A percentile compares a stretch with the other conserved stretches of the same genome.
These are phyloP conservation scores for Antidorcas marsupialis DNA, from an alignment of 2,113 vertebrate species.

Conservation along the genomic window DNA sequence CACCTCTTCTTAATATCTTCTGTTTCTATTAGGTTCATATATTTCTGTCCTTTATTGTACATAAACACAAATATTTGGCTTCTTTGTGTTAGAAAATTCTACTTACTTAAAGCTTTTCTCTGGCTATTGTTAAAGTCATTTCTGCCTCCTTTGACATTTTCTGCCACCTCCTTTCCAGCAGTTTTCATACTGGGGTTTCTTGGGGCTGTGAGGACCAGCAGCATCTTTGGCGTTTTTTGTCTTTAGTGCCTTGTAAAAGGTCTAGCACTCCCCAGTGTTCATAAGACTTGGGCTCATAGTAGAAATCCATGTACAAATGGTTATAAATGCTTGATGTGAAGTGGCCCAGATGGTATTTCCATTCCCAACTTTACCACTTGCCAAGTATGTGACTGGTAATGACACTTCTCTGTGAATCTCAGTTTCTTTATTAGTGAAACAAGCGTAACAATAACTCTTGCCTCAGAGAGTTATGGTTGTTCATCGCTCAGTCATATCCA, in stretches of 20 bases:
- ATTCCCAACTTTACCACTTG: not conserved
- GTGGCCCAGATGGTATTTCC: not conserved
- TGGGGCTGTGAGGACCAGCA: not conserved
- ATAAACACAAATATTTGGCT: not conserved
- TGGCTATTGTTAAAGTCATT: not conserved
- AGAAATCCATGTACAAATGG: not conserved
- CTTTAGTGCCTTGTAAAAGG: no score
- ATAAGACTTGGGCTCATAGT: not conserved
- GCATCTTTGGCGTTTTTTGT: not conserved
- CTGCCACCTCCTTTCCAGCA: not conserved
- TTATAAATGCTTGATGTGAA: not conserved
- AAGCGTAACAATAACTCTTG: not conserved
- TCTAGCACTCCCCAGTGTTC: not conserved
- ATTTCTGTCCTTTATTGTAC: not conserved
- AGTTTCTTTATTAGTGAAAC: not conserved
- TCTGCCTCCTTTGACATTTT: fast-evolving
- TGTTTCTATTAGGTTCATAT: not conserved
- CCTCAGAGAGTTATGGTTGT: not conserved
- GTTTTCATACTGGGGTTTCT: not conserved
- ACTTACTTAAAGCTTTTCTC: not conserved
- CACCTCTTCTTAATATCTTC: not conserved
- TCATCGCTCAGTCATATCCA: not conserved
- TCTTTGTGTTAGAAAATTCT: not conserved
- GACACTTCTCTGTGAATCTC: not conserved
- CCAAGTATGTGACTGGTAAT: not conserved